Conservation (phyloP, 2,888 invertebrate species). For the Mimumesa dahlbomi region DNA sequence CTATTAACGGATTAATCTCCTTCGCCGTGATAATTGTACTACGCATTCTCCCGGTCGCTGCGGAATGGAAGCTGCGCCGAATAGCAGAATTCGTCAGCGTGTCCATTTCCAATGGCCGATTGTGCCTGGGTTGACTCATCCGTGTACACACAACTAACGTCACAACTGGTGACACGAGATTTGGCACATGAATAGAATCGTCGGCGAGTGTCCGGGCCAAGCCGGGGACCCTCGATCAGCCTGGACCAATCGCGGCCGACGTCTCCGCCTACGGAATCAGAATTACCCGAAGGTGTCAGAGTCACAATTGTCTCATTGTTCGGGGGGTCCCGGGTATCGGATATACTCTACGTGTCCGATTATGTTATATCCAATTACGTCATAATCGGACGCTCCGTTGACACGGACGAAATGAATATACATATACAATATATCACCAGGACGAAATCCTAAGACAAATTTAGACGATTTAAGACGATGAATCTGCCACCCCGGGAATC, state of each 20-base stretch:
- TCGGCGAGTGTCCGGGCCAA: conserved; percentile 38
- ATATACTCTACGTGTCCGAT: too few relatives aligned
- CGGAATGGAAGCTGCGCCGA: conserved; percentile 5
- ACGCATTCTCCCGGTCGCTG: neutral
- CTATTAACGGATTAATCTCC: conserved; percentile 32
- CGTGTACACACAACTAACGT: conserved; percentile 48
- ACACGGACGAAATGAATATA: too few relatives aligned
- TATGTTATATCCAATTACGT: too few relatives aligned
- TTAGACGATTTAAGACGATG: too few relatives aligned
- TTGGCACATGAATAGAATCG: conserved; percentile 54
- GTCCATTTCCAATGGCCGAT: conserved; percentile 54
- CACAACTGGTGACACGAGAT: conserved; percentile 55
- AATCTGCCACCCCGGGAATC: too few relatives aligned
- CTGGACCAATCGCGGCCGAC: conserved; percentile 22
- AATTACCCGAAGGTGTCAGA: conserved; percentile 47
- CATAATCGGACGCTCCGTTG: too few relatives aligned
- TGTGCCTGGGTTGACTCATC: conserved; percentile 51
- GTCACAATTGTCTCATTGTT: too few relatives aligned
- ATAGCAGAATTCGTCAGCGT: conserved; percentile 49
- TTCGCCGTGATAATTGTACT: conserved; percentile 35
- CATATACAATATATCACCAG: too few relatives aligned
- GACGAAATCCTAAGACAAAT: too few relatives aligned
- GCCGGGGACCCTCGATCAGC: conserved; percentile 31
- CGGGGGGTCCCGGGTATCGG: too few relatives aligned
- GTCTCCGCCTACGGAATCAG: conserved; percentile 27